Evolutionary conservation across 2,113 vertebrate species (phyloP).

Genomic region (Cyanoramphus novaezelandiae): DNA sequence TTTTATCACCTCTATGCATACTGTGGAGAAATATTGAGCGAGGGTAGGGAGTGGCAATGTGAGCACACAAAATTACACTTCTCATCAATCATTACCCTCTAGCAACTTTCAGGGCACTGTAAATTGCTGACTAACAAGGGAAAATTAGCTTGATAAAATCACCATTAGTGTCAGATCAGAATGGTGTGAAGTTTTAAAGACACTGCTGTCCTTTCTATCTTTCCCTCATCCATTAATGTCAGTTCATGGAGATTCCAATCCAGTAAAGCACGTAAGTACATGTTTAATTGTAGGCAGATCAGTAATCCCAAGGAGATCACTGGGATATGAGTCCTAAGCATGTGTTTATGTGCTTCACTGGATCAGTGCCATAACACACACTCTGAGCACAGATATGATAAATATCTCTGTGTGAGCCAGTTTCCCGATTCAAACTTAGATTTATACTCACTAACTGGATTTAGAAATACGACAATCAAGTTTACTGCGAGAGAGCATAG

Average conservation of each 20-base stretch:
- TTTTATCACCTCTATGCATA: constrained; percentile 6
- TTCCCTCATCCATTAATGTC: neutral
- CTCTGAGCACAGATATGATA: neutral
- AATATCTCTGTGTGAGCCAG: neutral
- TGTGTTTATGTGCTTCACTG: neutral
- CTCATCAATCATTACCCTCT: constrained; percentile 70
- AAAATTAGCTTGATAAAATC: constrained; percentile 74
- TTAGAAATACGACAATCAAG: neutral
- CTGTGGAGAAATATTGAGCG: constrained; percentile 45
- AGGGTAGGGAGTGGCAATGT: constrained; percentile 50
- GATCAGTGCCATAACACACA: neutral
- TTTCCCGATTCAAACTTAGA: constrained; percentile 4
- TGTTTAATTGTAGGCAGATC: neutral
- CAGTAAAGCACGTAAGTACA: neutral
- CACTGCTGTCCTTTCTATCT: constrained; percentile 1
- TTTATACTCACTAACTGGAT: neutral
- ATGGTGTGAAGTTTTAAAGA: constrained; percentile 49
- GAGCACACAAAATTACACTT: constrained; percentile 54
- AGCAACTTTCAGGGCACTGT: constrained; percentile 52
- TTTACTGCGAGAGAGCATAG: neutral
- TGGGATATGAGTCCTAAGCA: neutral
- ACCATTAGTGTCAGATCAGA: constrained; percentile 66
- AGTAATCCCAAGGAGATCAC: neutral
- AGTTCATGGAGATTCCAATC: neutral
- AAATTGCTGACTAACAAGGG: constrained; percentile 69